phyloP scores from a whole-genome alignment of 2,113 vertebrate species.

The Malaclemys terrapin region DNA sequence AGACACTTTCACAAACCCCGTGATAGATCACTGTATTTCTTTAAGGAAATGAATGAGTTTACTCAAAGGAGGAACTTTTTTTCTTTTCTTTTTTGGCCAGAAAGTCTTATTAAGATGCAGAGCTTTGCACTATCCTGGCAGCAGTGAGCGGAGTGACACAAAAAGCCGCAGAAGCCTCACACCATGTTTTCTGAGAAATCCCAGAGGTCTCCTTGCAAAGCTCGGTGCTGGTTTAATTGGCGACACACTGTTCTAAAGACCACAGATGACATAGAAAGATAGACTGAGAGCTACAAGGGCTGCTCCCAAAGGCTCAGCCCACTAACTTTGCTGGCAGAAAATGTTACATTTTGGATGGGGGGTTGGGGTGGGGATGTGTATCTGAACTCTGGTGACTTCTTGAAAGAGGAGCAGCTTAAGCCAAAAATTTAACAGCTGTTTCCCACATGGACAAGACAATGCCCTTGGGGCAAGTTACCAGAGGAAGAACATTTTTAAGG shows the following conservation, averaged over 20 bases:
- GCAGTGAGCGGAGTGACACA: background rate
- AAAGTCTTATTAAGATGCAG: background rate
- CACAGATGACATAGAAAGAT: background rate
- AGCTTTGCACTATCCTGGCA: background rate
- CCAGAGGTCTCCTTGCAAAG: background rate
- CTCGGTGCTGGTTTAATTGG: background rate
- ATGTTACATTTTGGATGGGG: background rate
- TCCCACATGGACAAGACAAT: background rate
- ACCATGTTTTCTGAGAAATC: background rate
- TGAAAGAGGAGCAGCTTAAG: accelerated
- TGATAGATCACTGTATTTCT: no score
- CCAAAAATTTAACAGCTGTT: background rate
- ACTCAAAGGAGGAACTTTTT: background rate
- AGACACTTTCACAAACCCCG: background rate
- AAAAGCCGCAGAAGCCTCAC: background rate
- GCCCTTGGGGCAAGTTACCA: background rate
- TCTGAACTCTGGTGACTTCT: background rate
- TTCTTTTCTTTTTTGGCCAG: background rate
- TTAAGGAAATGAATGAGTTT: background rate
- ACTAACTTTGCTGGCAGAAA: background rate
- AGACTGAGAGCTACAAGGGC: background rate
- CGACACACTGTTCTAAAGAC: background rate
- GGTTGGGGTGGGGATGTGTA: background rate
- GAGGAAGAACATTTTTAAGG: background rate
- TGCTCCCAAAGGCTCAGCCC: background rate